Conservation (phyloP, 2,797 vertebrate species). For the Cyprinella venusta region DNA sequence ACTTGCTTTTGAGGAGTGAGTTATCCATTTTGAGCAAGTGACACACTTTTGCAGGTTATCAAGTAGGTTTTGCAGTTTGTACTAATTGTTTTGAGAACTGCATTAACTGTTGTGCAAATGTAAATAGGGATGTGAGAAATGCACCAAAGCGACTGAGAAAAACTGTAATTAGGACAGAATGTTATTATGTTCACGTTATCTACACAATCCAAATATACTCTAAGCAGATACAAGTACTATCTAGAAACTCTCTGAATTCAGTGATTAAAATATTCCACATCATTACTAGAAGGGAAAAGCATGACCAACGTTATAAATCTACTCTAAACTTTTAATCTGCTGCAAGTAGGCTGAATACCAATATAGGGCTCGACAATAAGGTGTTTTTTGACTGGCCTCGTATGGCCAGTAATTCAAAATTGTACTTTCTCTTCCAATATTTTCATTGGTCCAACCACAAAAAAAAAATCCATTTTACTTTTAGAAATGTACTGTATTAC, state of each 20-base stretch:
- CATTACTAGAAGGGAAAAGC: neutral
- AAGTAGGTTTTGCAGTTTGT: no score
- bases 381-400: no score
- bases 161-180: constrained; percentile 16
- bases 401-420: neutral
- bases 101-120: no score
- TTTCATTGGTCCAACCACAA: neutral
- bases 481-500: neutral
- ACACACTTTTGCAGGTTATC: no score
- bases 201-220: constrained; percentile 17
- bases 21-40: no score
- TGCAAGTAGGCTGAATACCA: neutral
- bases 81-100: no score
- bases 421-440: neutral
- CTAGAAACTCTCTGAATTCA: neutral
- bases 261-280: constrained; percentile 11
- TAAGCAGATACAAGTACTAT: constrained; percentile 10
- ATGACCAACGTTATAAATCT: neutral
- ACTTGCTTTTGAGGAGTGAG: no score
- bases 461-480: neutral
- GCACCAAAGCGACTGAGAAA: no score
- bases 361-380: neutral
- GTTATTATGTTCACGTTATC: constrained; percentile 18
- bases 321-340: neutral
- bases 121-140: no score